Percentiles rank a stretch among this genome's conserved stretches.
These are phyloP conservation scores for Papilio polytes DNA, from an alignment of 1,140 invertebrate genomes.

Conservation along the genomic window DNA sequence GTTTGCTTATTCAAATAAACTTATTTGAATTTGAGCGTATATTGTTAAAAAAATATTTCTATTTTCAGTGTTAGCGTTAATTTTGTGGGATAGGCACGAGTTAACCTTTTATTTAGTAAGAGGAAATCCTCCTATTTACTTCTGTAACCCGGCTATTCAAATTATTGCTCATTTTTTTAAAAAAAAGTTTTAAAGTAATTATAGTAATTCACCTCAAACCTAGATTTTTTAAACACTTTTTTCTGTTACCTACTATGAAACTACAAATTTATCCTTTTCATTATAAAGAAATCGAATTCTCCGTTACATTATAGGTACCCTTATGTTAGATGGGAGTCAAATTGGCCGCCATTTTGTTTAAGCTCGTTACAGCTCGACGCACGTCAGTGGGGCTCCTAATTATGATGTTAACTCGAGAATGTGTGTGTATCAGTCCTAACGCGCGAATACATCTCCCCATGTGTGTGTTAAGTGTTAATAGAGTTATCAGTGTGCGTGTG, in stretches of 20 bases:
- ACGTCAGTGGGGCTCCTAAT: slow-evolving; percentile 80
- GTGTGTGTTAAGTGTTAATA: slow-evolving; percentile 50
- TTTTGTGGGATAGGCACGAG: neutral
- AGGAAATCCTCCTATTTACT: neutral
- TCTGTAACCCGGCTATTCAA: neutral
- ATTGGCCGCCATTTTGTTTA: slow-evolving; percentile 80
- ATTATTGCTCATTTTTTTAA: neutral
- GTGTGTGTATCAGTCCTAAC: slow-evolving; percentile 60
- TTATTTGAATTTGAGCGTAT: neutral
- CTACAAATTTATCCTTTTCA: slow-evolving; percentile 1
- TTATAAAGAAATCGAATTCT: slow-evolving; percentile 9
- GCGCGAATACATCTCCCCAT: slow-evolving; percentile 64
- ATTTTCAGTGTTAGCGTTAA: too few species aligned
- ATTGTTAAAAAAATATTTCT: neutral
- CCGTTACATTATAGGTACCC: slow-evolving; percentile 57
- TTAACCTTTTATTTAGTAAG: neutral
- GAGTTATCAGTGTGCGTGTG: slow-evolving; percentile 50
- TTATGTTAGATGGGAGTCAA: slow-evolving; percentile 66
- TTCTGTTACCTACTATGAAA: neutral
- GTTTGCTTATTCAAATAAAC: slow-evolving; percentile 37
- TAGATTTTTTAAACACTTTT: neutral
- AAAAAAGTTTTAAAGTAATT: neutral
- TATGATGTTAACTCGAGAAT: slow-evolving; percentile 71
- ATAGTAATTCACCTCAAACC: neutral
- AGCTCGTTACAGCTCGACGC: slow-evolving; percentile 80